A percentile compares a stretch with the other conserved stretches of the same genome.
phyloP scores from a whole-genome alignment of 2,797 vertebrate species.

The Melanotaenia trifasciata region DNA sequence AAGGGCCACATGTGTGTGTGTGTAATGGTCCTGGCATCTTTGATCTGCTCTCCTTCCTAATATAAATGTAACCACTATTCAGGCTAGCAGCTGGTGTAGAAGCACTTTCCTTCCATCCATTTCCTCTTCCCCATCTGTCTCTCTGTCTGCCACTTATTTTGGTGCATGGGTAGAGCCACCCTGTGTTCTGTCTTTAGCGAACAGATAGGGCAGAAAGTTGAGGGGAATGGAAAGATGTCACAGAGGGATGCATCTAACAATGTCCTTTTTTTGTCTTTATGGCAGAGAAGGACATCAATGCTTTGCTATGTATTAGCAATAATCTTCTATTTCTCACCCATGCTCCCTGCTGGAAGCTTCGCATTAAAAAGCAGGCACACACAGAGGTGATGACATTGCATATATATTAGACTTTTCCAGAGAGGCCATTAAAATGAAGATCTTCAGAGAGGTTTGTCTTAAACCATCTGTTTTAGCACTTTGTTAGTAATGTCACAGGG shows the following conservation, averaged over 20 bases:
- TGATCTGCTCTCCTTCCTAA: slow-evolving; percentile 61
- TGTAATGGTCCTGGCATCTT: slow-evolving; percentile 68
- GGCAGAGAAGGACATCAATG: slow-evolving; percentile 26
- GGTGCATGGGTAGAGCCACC: slow-evolving; percentile 50
- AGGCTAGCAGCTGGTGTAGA: slow-evolving; percentile 74
- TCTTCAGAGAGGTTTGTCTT: slow-evolving; percentile 25
- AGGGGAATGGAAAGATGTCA: slow-evolving; percentile 71
- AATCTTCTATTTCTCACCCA: slow-evolving; percentile 9
- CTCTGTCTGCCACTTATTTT: slow-evolving; percentile 69
- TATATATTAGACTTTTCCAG: slow-evolving; percentile 23
- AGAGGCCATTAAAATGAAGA: slow-evolving; percentile 42
- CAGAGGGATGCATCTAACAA: slow-evolving; percentile 50
- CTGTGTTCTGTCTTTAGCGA: slow-evolving; percentile 60
- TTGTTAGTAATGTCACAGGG: slow-evolving; percentile 40
- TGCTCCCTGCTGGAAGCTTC: slow-evolving; percentile 16
- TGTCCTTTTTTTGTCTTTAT: slow-evolving; percentile 52
- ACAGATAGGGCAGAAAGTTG: slow-evolving; percentile 52
- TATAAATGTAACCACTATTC: slow-evolving; percentile 75
- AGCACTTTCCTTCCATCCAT: slow-evolving; percentile 71
- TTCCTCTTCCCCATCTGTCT: slow-evolving; percentile 73
- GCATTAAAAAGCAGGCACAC: slow-evolving; percentile 32
- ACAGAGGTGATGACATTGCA: slow-evolving; percentile 4
- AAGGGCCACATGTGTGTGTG: slow-evolving; percentile 60
- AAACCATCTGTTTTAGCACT: slow-evolving; percentile 56
- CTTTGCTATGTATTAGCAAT: slow-evolving; percentile 44